Percentiles rank a stretch among this genome's conserved stretches.
These are phyloP conservation scores for Noctua fimbriata DNA, from an alignment of 2,888 invertebrate species.

Conservation along the genomic window DNA sequence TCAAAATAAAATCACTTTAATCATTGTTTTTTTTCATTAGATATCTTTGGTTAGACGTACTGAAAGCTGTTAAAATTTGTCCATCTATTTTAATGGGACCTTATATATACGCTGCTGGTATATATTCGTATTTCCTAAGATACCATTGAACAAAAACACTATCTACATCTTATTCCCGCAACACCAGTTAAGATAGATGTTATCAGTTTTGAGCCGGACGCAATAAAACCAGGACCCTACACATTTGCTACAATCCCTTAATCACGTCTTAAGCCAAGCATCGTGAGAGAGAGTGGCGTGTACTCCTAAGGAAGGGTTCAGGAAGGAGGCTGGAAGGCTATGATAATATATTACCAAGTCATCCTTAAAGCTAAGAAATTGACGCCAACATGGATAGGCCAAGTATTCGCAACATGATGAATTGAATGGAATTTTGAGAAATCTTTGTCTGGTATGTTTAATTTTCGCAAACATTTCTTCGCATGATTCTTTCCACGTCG, in stretches of 20 bases:
- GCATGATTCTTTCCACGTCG: not conserved
- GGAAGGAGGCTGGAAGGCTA: not conserved
- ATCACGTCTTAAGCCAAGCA: slow-evolving; percentile 28
- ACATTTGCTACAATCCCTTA: slow-evolving; percentile 40
- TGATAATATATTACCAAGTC: slow-evolving; percentile 29
- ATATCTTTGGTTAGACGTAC: no score
- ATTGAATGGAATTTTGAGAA: not conserved
- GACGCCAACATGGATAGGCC: not conserved
- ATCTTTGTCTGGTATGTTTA: not conserved
- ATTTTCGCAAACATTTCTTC: not conserved
- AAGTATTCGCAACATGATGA: not conserved
- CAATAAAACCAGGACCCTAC: slow-evolving; percentile 29
- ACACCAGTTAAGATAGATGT: slow-evolving; percentile 17
- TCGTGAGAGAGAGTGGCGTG: not conserved
- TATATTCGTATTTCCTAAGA: not conserved
- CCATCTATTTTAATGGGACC: no score
- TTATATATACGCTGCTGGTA: not conserved
- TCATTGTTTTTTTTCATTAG: no score
- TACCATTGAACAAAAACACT: not conserved
- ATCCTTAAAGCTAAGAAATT: slow-evolving; percentile 21
- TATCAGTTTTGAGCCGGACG: slow-evolving; percentile 35
- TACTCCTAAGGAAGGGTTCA: not conserved
- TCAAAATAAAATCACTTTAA: no score
- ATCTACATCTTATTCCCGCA: not conserved
- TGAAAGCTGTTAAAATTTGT: no score